Base-by-base conservation (phyloP, 2,888 invertebrate species). In the Ormyrus nitidulus region DNA sequence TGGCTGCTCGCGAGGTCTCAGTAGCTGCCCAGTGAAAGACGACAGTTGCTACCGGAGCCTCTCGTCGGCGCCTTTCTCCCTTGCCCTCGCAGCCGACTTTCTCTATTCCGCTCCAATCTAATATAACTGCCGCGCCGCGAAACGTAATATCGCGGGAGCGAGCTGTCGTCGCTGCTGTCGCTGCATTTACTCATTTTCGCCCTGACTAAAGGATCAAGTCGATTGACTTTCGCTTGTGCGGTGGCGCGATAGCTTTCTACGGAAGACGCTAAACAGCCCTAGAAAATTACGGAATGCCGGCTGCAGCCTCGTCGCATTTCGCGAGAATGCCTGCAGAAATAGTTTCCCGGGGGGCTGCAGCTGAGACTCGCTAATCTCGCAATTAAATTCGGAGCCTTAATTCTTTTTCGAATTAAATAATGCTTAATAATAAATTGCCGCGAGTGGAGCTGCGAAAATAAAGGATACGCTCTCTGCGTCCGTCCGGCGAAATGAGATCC, bases 1-100 rank as follows among this genome's bases (percentile, higher is more conserved):
- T 87, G 87, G 84, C 77, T 79, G 61, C 61, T 51, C 58, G 72
- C 61, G 65, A 81, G 75, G 75, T 73, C 69, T 76, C 79, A 72
- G 79, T 79, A 77, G 66, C 79, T 81, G 70, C 73, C 74, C 62
- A 80, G 80, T 75, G 81, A 81, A 78, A 78, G 78, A 78, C 75
- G 81, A 59, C 73, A 81, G 69, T 77, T 80, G 80, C 80, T 51
- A 80, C 80, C 71, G 74, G 77, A 81, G 77, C 81, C 81, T 77
- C 78, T 75, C 72, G 74, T 71, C 65, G 81, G 64, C 56, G n/a
- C 64, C 68, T 64, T 44, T 59, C 77, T 54, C 68, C 19, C n/a
- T 11, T 54, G n/a, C 5, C n/a, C 19, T 44, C 69, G 10, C 46
- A 9, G 13, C 54, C 49, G 51, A n/a, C 34, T 54, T 48, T 66